A percentile compares a stretch with the other conserved stretches of the same genome.
phyloP scores from a whole-genome alignment of 2,113 vertebrate species.

The Brienomyrus brachyistius region DNA sequence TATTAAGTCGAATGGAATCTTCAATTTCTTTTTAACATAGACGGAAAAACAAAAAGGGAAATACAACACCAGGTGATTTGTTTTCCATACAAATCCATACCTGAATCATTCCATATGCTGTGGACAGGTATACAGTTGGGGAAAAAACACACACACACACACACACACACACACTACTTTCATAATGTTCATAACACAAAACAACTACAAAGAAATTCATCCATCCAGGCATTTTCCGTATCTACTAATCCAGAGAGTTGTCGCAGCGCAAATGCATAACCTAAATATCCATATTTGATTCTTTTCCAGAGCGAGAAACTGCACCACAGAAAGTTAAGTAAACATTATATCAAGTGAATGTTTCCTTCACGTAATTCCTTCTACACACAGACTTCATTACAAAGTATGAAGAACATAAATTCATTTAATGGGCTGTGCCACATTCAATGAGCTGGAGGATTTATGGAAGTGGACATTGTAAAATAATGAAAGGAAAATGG shows the following conservation, averaged over 20 bases:
- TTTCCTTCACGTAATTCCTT: not conserved
- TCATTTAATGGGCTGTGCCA: not conserved
- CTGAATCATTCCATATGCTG: not conserved
- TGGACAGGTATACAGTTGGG: not conserved
- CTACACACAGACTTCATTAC: not conserved
- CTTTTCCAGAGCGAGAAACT: not conserved
- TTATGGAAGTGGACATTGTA: not conserved
- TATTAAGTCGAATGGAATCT: not conserved
- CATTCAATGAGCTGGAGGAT: not conserved
- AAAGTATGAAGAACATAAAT: not conserved
- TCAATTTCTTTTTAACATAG: not conserved
- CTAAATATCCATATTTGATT: not conserved
- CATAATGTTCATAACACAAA: not conserved
- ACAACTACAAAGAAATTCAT: not conserved
- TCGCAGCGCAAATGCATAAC: not conserved
- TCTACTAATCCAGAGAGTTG: not conserved
- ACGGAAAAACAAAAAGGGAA: not conserved
- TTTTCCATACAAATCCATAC: not conserved
- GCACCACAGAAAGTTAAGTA: not conserved
- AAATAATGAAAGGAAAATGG: not conserved
- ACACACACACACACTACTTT: not conserved
- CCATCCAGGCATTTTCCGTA: not conserved
- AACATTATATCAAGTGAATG: slow-evolving; percentile 2
- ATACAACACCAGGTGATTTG: not conserved
- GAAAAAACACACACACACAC: not conserved